Percentiles rank a stretch among this genome's conserved stretches.
Conservation (phyloP, 2,888 invertebrate genomes). For the Seira ritae region DNA sequence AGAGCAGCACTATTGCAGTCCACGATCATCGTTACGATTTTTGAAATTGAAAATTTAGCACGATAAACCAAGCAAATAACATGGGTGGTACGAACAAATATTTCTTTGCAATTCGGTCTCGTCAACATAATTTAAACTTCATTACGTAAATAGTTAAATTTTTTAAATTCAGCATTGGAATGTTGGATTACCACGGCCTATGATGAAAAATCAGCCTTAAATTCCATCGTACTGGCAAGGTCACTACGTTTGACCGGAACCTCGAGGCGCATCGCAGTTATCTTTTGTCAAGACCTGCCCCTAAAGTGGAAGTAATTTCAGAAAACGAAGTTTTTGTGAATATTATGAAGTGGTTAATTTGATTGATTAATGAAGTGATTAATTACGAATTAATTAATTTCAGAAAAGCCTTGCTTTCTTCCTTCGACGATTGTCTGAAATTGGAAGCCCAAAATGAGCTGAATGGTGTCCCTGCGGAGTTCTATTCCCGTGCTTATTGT, state of each 20-base stretch:
- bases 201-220: slow-evolving; percentile 41
- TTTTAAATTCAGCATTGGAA: slow-evolving; percentile 32
- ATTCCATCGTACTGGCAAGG: slow-evolving; percentile 48
- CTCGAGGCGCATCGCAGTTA: slow-evolving; percentile 45
- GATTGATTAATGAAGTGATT: not conserved
- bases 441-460: slow-evolving; percentile 30
- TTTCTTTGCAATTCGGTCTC: no score
- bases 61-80: no score
- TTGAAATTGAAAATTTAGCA: no score
- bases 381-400: no score
- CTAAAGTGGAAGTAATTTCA: slow-evolving; percentile 50
- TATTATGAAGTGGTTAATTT: not conserved
- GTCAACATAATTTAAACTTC: no score
- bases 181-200: slow-evolving; percentile 52
- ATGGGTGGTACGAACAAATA: no score
- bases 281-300: slow-evolving; percentile 40
- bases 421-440: slow-evolving; percentile 41
- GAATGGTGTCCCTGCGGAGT: slow-evolving; percentile 54
- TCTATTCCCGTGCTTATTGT: slow-evolving; percentile 52
- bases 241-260: slow-evolving; percentile 49
- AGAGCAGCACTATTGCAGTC: no score
- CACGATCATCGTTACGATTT: no score
- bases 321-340: no score
- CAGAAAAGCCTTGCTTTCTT: slow-evolving; percentile 32
- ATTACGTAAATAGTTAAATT: not conserved